These are phyloP conservation scores for Hydra vulgaris DNA, from an alignment of 30 jellyfish, hydroid and myxozoan genomes.

Conservation along the genomic window DNA sequence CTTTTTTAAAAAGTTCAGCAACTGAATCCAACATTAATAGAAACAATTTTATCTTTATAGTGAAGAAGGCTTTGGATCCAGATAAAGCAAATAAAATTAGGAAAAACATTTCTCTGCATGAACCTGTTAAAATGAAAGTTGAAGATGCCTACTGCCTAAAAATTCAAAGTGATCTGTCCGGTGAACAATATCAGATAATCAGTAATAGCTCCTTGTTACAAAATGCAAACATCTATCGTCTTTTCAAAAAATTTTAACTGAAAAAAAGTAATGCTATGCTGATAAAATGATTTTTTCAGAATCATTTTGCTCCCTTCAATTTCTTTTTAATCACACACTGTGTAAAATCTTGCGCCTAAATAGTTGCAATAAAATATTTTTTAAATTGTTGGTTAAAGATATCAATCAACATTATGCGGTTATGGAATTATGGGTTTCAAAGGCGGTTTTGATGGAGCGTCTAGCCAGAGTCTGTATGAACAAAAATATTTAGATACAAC, in stretches of 20 bases:
- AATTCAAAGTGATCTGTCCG: no score
- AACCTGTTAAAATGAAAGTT: no score
- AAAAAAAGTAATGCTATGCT: neutral
- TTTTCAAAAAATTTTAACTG: neutral
- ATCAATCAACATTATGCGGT: neutral
- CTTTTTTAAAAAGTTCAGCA: neutral
- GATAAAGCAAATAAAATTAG: neutral
- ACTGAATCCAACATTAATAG: neutral
- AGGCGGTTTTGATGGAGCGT: neutral
- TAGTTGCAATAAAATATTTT: neutral
- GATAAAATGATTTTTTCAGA: neutral
- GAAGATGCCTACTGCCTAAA: no score
- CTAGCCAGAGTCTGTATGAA: neutral
- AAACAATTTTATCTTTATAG: neutral
- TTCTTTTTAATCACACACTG: neutral
- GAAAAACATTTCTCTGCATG: no score
- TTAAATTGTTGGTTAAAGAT: neutral
- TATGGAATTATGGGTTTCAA: neutral
- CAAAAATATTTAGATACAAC: neutral
- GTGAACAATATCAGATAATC: neutral
- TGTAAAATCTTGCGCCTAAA: neutral
- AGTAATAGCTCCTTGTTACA: neutral
- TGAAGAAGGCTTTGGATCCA: neutral
- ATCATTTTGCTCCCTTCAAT: neutral
- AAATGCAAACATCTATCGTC: neutral